phyloP scores from a whole-genome alignment of 2,113 vertebrate species.

The Oryctolagus cuniculus region mOryCun1.1 NC_091433.1:102755001-102755500 shows the following conservation, averaged over 20 bases:
- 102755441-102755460: no score
- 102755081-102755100: background rate
- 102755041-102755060: background rate
- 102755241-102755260: background rate
- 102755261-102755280: background rate
- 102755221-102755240: background rate
- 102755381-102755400: no score
- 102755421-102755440: no score
- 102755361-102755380: no score
- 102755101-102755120: background rate
- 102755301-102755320: no score
- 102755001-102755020: fast-evolving
- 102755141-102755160: background rate
- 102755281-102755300: no score
- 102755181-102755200: background rate
- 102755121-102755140: background rate
- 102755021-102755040: background rate
- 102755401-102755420: no score
- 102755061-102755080: background rate
- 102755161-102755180: fast-evolving
- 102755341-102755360: no score
- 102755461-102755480: no score
- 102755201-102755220: background rate
- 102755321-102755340: no score
- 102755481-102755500: no score